Percentiles rank a stretch among this genome's conserved stretches.
Evolutionary conservation across 2,888 invertebrate genomes (phyloP).

Genomic region (Caenorhabditis sp.): DNA sequence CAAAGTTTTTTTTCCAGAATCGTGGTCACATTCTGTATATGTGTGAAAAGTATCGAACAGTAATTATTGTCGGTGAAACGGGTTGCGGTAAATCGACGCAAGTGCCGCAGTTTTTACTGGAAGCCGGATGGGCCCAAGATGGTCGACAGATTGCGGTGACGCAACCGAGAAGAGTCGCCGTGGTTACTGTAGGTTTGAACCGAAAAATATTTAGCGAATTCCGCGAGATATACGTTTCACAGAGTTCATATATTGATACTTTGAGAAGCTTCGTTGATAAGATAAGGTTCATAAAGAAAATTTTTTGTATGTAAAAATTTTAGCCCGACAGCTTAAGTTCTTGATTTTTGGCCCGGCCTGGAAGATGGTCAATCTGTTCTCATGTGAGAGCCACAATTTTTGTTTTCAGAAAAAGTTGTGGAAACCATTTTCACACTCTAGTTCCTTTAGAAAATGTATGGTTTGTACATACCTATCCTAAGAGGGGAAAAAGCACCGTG

Average conservation of each 20-base stretch:
- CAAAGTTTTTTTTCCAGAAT: constrained; percentile 72
- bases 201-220: neutral
- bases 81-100: constrained; percentile 96
- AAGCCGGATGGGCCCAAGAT: constrained; percentile 83
- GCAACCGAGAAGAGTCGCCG: constrained; percentile 89
- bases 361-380: too few relatives aligned
- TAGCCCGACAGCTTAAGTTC: too few relatives aligned
- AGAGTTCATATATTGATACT: too few relatives aligned
- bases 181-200: constrained; percentile 76
- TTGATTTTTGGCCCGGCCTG: too few relatives aligned
- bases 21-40: constrained; percentile 87
- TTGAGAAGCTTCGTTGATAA: neutral
- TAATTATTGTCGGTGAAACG: constrained; percentile 85
- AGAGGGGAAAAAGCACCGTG: too few relatives aligned
- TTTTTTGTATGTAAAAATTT: neutral
- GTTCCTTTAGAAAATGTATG: too few relatives aligned
- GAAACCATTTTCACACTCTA: too few relatives aligned
- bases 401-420: too few relatives aligned
- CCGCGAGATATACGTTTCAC: neutral
- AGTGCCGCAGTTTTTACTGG: constrained; percentile 85
- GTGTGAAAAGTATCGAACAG: constrained; percentile 86
- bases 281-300: neutral
- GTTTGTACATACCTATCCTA: too few relatives aligned
- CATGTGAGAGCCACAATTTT: too few relatives aligned
- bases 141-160: constrained; percentile 85